Percentiles rank a stretch among this genome's conserved stretches.
Evolutionary conservation across 2,797 vertebrate species (phyloP).

Genomic region (Rachycentron canadum): DNA sequence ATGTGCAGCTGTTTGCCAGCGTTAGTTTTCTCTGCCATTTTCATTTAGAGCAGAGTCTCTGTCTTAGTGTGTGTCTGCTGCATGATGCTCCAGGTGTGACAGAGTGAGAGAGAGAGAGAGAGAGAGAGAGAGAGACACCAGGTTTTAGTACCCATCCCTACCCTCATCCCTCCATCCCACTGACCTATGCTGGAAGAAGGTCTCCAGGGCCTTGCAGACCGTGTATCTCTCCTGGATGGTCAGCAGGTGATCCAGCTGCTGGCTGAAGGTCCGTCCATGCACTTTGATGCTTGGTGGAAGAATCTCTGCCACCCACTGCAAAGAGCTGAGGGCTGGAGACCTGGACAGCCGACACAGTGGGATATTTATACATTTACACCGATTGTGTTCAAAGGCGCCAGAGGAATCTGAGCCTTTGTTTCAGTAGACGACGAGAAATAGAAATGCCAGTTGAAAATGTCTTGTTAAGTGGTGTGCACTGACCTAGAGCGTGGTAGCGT

Average conservation of each 20-base stretch:
- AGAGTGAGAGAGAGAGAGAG: too few species aligned
- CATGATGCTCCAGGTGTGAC: too few species aligned
- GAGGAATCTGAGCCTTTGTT: background rate
- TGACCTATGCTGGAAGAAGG: slow-evolving; percentile 99
- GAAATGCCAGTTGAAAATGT: slow-evolving; percentile 18
- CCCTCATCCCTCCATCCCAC: slow-evolving; percentile 1
- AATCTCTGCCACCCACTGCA: slow-evolving; percentile 98
- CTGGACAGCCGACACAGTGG: slow-evolving; percentile 62
- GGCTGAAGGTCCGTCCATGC: slow-evolving; percentile 95
- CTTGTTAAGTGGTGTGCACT: background rate
- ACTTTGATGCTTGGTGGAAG: slow-evolving; percentile 97
- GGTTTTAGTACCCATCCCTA: background rate
- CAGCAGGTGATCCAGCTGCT: slow-evolving; percentile 97
- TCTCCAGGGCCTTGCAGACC: slow-evolving; percentile 94
- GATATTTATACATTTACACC: background rate
- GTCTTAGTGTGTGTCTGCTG: too few species aligned
- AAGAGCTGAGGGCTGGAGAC: slow-evolving; percentile 93
- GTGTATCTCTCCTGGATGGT: slow-evolving; percentile 94
- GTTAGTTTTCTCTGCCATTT: too few species aligned
- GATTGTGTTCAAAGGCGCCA: background rate
- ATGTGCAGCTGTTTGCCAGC: too few species aligned
- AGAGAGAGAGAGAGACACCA: too few species aligned
- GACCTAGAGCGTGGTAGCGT: slow-evolving; percentile 80
- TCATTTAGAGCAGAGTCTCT: too few species aligned
- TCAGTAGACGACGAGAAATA: background rate